phyloP scores from a whole-genome alignment of 1,140 invertebrate species.

The Apolygus lucorum region DNA sequence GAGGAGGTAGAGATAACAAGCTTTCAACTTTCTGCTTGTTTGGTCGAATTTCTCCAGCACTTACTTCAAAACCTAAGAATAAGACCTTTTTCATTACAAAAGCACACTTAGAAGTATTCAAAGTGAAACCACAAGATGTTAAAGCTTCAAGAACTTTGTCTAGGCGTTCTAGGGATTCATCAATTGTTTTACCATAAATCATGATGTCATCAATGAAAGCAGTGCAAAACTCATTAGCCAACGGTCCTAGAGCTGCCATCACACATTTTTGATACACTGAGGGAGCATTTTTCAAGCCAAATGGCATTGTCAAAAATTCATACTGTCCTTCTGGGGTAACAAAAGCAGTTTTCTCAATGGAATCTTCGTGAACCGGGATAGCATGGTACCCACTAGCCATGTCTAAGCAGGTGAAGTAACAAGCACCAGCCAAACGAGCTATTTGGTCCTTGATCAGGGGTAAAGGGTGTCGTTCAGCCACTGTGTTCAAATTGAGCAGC shows the following conservation, averaged over 20 bases:
- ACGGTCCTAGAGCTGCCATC: slow-evolving; percentile 26
- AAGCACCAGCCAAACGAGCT: slow-evolving; percentile 33
- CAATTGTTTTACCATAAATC: slow-evolving; percentile 19
- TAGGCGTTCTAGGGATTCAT: slow-evolving; percentile 21
- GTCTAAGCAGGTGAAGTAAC: slow-evolving; percentile 38
- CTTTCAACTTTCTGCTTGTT: slow-evolving; percentile 30
- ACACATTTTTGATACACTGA: slow-evolving; percentile 41
- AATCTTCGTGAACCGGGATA: slow-evolving; percentile 37
- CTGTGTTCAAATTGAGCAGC: slow-evolving; percentile 37
- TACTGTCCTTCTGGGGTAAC: slow-evolving; percentile 39
- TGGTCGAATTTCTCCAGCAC: slow-evolving; percentile 29
- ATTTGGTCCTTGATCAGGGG: slow-evolving; percentile 35
- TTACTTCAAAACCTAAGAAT: slow-evolving; percentile 35
- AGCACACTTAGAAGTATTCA: slow-evolving; percentile 34
- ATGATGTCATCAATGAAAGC: slow-evolving; percentile 17
- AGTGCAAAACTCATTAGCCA: slow-evolving; percentile 1
- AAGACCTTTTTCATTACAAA: slow-evolving; percentile 35
- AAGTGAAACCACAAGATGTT: slow-evolving; percentile 16
- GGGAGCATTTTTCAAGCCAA: slow-evolving; percentile 41
- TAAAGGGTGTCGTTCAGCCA: slow-evolving; percentile 37
- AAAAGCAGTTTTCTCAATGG: slow-evolving; percentile 42
- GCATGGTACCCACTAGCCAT: slow-evolving; percentile 38
- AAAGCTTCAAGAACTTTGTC: slow-evolving; percentile 14
- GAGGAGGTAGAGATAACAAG: slow-evolving; percentile 29
- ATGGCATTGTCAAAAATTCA: slow-evolving; percentile 40